Evolutionary conservation across 2,888 invertebrate species (phyloP), one percentile per base, ranked within the genome.

Genomic region (Emmelina monodactyla): DNA sequence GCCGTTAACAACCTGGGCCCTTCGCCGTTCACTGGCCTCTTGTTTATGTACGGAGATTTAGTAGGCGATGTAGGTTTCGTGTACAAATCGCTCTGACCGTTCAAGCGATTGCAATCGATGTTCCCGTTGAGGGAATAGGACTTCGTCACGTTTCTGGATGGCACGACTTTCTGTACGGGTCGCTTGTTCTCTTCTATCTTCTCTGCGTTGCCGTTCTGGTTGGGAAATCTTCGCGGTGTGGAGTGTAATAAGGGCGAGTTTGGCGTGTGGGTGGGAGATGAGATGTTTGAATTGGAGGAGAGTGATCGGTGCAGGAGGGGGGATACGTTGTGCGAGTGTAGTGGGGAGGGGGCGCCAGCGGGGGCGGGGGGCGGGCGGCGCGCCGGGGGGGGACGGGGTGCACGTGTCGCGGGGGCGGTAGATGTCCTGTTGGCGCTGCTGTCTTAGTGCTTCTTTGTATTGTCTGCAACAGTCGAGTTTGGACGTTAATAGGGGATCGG

Each of bases 391-490:
- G 60, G 79, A 79, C 53, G 78, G 80, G 37, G 83, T 82, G 19
- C 70, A 72, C 39, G 80, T 76, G 47, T 83, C 83, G 40, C 86
- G 84, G 50, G 86, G 85, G 46, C 87, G 82, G 66, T 91, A 91
- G 39, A 91, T 85, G 61, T 91, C 92, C 69, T 88, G 89, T 43
- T 87, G 89, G 49, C 93, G 84, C 67, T 93, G 93, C 54, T 91
- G 90, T 66, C 89, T 88, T 60, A 92, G 69, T 38, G 92, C 92
- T 83, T 93, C 93, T 81, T 93, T 93, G 79, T 92, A 93, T 81
- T 93, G 92, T 72, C 92, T 86, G 75, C 4, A 78, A 82, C 41
- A 40, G 13, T 37, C 22, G 28, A 31, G 34, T 37, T n/a, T 3
- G 4, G 3, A 10, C n/a, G 11, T 25, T 25, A 25, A 25, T 25